Evolutionary conservation across 2,888 invertebrate genomes (phyloP), one percentile per base, ranked within the genome.

Genomic region (Zygothrica quintamaculata): DNA sequence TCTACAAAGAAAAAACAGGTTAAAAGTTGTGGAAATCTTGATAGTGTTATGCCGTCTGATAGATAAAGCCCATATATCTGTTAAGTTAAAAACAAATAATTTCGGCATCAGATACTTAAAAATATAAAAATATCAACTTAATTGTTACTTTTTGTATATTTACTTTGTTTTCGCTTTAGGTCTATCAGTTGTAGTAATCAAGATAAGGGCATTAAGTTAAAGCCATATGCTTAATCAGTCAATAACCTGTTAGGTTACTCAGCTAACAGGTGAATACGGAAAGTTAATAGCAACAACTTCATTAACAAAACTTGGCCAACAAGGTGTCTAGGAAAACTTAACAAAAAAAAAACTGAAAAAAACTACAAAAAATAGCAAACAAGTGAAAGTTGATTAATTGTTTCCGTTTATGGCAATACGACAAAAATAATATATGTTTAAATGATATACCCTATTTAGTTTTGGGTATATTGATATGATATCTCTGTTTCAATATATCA

Each of bases 341-440:
- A 34, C 50, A 25, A 9, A 33, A 47, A 37, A 48, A 56, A 56
- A 40, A 15, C 26, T 15, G 18, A 33, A 26, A 47, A 29, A 29
- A 2, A 2, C 29, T 8, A 31, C 29, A 31, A 29, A 15, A 47
- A 43, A 47, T 29, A 59, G 40, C 26, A 36, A 67, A 66, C 73
- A 73, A 80, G 80, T 81, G 81, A 81, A 81, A 81, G 81, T 84
- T 81, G 62, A 84, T 84, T 77, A 80, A 81, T 71, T 62, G 77
- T 80, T 81, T 84, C 81, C 84, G 81, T 75, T 84, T 75, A 75
- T 65, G 75, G 73, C 25, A 18, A 12, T 13, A 15, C 22, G 16
- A 13, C 39, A 52, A 46, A n/a, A n/a, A n/a, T n/a, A n/a, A n/a
- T n/a, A n/a, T 59, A 11, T 16, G 47, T 37, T 39, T 48, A 46